Conservation (phyloP, 2,888 invertebrate species). For the Heterodera filipjevi region DNA sequence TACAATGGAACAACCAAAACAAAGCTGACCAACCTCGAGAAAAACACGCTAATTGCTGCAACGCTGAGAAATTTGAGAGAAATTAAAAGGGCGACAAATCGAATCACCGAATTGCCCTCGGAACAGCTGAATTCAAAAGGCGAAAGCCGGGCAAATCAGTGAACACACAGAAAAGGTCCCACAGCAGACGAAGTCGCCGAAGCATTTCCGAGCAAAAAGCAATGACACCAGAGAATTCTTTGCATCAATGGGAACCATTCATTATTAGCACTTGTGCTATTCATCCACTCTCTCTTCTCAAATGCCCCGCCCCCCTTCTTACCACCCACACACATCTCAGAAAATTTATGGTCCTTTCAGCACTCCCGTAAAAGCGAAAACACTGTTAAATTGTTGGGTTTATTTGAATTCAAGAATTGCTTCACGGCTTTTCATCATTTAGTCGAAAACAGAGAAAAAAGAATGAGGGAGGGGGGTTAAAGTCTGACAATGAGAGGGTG, state of each 20-base stretch:
- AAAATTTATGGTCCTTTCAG: neutral
- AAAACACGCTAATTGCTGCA: neutral
- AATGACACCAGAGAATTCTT: neutral
- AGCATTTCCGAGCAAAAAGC: neutral
- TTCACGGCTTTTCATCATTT: neutral
- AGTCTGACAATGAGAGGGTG: conserved; percentile 1
- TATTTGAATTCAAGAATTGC: too few species aligned
- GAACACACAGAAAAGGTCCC: conserved; percentile 42
- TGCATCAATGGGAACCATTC: neutral
- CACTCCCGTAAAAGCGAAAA: neutral
- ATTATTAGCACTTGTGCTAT: neutral
- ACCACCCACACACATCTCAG: neutral
- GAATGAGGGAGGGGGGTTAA: neutral
- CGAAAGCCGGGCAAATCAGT: conserved; percentile 45
- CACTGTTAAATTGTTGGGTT: neutral
- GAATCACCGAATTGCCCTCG: conserved; percentile 27
- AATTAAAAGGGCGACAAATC: neutral
- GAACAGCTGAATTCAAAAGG: conserved; percentile 31
- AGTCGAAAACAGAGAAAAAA: neutral
- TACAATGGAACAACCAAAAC: neutral
- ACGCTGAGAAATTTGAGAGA: neutral
- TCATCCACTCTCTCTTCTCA: neutral
- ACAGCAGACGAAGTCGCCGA: conserved; percentile 10
- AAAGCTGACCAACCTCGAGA: neutral
- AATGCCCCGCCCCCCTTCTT: neutral